Percentiles rank a stretch among this genome's conserved stretches.
These are phyloP conservation scores for Aphodius granarius DNA, from an alignment of 2,888 invertebrate species.

Conservation along the genomic window DNA sequence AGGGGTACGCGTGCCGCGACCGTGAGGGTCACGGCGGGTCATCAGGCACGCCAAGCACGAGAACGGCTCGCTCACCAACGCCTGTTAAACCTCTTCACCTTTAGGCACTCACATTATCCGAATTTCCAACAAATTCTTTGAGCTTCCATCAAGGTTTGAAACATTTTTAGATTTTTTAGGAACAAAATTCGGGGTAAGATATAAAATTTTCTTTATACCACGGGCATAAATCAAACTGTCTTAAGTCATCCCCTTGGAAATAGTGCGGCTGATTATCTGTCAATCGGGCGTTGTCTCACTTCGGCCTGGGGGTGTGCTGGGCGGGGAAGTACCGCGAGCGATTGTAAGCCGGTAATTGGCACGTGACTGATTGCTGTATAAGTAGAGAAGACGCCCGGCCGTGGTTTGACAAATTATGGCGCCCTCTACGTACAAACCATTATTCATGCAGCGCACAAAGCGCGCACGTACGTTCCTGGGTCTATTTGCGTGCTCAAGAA, in stretches of 20 bases:
- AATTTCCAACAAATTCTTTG: conserved; percentile 25
- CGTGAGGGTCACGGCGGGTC: conserved; percentile 41
- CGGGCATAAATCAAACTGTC: too few relatives aligned
- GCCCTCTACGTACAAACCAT: conserved; percentile 19
- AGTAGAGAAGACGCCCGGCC: conserved; percentile 34
- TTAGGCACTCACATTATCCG: conserved; percentile 23
- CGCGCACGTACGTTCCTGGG: neutral
- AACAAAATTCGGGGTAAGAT: too few relatives aligned
- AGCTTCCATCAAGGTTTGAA: neutral
- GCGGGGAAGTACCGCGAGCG: neutral
- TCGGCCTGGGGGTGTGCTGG: neutral
- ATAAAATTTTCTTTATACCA: too few relatives aligned
- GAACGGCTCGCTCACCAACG: conserved; percentile 24
- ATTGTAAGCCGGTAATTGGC: conserved; percentile 34
- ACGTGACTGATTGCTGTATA: conserved; percentile 37
- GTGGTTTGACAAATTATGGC: conserved; percentile 35
- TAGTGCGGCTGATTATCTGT: neutral
- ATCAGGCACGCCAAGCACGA: conserved; percentile 35
- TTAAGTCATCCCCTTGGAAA: neutral
- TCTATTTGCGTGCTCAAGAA: neutral
- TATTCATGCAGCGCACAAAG: conserved; percentile 8
- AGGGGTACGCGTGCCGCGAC: conserved; percentile 39
- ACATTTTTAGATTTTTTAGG: neutral
- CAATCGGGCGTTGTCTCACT: neutral
- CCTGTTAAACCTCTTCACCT: conserved; percentile 26